Evolutionary conservation across 2,888 invertebrate genomes (phyloP), one percentile per base, ranked within the genome.

Genomic region (Catocala nupta): DNA sequence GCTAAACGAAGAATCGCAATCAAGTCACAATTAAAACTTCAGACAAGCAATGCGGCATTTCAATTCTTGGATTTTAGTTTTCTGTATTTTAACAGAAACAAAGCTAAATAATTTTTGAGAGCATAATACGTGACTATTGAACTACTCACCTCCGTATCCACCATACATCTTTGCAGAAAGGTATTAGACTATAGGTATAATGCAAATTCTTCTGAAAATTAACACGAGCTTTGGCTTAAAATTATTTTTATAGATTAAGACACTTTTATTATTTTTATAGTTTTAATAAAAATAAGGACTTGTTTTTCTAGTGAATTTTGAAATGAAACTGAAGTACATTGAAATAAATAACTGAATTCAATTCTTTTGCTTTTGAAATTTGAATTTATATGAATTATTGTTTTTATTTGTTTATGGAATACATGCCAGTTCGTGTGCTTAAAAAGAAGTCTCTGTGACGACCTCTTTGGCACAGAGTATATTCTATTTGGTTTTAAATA

Each of bases 241-340:
- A 55, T 55, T 60, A 51, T 59, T 48, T 56, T 63, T 64, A 50
- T 55, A 63, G 64, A 59, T 51, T 39, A 63, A 53, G 44, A 52
- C 52, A 51, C 12, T 60, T 45, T 45, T 13, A 48, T 61, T 74
- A 55, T 78, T 73, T 77, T 78, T 75, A 59, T 55, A 9, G 13
- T 45, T 78, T 75, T 75, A 69, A 48, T 43, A 57, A 71, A 63
- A 63, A 68, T 48, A 54, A 47, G 54, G 48, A 56, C 59, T 34
- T 71, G 59, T 62, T 80, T 69, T 75, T 71, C 68, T 68, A 45
- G 70, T 65, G 64, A 72, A 69, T 75, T 75, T 75, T 78, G 69
- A 67, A 78, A 75, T 55, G 57, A 68, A 67, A 74, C 72, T 74
- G 62, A 75, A 48, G 39, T 11, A 8, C 47, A 7, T 16, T 8